phyloP scores from a whole-genome alignment of 2,888 invertebrate species.

The Drosophila mimica region DNA sequence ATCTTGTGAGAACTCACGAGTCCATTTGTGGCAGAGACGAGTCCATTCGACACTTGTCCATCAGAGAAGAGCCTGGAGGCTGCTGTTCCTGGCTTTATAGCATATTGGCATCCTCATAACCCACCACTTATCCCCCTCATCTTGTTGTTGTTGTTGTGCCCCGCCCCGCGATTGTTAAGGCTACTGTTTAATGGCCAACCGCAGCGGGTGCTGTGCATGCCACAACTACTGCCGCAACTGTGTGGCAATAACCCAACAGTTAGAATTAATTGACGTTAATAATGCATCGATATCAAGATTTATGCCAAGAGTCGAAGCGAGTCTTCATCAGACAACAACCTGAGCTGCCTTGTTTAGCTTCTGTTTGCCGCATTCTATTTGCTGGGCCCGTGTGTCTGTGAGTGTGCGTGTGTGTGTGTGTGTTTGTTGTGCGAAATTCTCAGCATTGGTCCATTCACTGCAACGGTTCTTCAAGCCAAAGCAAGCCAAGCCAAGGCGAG shows the following conservation, averaged over 20 bases:
- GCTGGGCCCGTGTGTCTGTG: conserved; percentile 25
- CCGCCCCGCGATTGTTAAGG: conserved; percentile 33
- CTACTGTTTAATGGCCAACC: conserved; percentile 69
- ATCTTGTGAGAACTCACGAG: not conserved
- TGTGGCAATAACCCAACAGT: conserved; percentile 66
- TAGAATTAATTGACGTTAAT: conserved; percentile 79
- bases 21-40: not conserved
- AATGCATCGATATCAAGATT: conserved; percentile 77
- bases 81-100: conserved; percentile 2
- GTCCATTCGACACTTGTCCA: not conserved
- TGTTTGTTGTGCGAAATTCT: conserved; percentile 24
- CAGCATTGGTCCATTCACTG: conserved; percentile 51
- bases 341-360: conserved; percentile 4
- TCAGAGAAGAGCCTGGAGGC: not conserved
- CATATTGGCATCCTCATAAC: conserved; percentile 4
- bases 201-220: conserved; percentile 36
- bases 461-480: conserved; percentile 50
- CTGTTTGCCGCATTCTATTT: conserved; percentile 30
- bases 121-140: not conserved
- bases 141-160: conserved; percentile 11
- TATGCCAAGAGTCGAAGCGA: conserved; percentile 40
- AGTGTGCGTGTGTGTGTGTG: not conserved
- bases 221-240: conserved; percentile 21
- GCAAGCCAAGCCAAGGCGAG: conserved; percentile 14
- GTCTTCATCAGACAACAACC: conserved; percentile 33